phyloP scores from a whole-genome alignment of 2,797 vertebrate species.

The Hirundo rustica region DNA sequence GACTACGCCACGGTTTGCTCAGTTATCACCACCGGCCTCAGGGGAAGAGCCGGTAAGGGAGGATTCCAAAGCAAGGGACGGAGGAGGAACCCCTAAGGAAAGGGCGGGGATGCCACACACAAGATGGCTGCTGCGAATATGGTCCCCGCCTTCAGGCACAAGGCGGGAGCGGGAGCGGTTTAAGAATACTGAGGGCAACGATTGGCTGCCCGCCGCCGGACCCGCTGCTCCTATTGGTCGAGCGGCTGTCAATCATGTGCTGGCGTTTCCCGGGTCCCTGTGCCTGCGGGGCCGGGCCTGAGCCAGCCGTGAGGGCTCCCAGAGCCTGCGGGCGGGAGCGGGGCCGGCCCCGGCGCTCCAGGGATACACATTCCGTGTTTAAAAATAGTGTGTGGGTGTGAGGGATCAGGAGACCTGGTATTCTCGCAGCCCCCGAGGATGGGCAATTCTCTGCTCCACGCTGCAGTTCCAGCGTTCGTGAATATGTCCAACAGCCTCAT shows the following conservation, averaged over 20 bases:
- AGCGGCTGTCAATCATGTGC: neutral
- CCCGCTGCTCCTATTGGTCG: neutral
- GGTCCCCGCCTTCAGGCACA: neutral
- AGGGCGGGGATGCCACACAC: constrained; percentile 55
- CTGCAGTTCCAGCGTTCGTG: neutral
- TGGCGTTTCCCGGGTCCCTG: neutral
- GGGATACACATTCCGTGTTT: neutral
- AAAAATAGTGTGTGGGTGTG: neutral
- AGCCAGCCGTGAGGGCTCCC: neutral
- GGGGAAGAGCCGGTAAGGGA: accelerated
- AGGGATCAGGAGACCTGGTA: neutral
- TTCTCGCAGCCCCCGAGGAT: accelerated
- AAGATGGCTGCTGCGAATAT: constrained; percentile 50
- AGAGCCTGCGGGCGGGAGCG: neutral
- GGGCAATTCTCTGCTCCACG: accelerated
- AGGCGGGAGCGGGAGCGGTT: neutral
- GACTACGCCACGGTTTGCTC: accelerated
- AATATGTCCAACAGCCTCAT: too few relatives aligned
- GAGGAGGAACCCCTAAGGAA: neutral
- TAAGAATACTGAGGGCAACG: accelerated
- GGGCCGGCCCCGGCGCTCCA: accelerated
- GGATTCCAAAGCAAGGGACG: accelerated
- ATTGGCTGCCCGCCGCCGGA: constrained; percentile 32
- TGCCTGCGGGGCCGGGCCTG: neutral
- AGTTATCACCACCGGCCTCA: accelerated